A percentile compares a stretch with the other conserved stretches of the same genome.
Conservation (phyloP, 2,113 vertebrate genomes). For the Etia nguti region DNA sequence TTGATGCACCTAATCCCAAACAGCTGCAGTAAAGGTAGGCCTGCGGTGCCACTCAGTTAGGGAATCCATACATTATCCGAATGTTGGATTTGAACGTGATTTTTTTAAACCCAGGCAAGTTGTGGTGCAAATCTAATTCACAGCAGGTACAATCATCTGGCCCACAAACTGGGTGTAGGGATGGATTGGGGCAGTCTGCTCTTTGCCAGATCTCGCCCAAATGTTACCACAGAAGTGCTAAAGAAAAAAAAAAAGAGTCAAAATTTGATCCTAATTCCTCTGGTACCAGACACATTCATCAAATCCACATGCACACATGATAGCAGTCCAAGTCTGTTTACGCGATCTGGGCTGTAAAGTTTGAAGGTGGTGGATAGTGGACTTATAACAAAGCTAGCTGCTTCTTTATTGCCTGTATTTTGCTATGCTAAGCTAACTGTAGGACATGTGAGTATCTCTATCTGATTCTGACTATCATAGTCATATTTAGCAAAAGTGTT, state of each 20-base stretch:
- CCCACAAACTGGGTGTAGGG: not conserved
- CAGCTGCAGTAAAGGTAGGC: not conserved
- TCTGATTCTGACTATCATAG: not conserved
- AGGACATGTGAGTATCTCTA: not conserved
- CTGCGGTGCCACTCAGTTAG: not conserved
- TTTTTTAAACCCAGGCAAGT: not conserved
- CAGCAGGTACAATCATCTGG: not conserved
- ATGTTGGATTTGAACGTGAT: not conserved
- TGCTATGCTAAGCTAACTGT: not conserved
- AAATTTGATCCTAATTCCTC: not conserved
- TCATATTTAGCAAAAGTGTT: not conserved
- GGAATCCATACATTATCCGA: not conserved
- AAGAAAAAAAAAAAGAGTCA: not conserved
- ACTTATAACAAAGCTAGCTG: not conserved
- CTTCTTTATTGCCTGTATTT: not conserved
- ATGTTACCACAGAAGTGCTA: rapidly evolving
- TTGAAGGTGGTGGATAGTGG: not conserved
- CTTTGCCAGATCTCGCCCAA: not conserved
- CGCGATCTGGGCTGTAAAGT: not conserved
- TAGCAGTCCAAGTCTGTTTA: not conserved
- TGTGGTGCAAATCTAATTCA: not conserved
- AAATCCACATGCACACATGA: not conserved
- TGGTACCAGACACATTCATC: not conserved
- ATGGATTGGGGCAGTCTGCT: not conserved
- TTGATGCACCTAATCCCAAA: not conserved